Base-by-base conservation (phyloP, 2,888 invertebrate genomes). In the Chesias legatella region DNA sequence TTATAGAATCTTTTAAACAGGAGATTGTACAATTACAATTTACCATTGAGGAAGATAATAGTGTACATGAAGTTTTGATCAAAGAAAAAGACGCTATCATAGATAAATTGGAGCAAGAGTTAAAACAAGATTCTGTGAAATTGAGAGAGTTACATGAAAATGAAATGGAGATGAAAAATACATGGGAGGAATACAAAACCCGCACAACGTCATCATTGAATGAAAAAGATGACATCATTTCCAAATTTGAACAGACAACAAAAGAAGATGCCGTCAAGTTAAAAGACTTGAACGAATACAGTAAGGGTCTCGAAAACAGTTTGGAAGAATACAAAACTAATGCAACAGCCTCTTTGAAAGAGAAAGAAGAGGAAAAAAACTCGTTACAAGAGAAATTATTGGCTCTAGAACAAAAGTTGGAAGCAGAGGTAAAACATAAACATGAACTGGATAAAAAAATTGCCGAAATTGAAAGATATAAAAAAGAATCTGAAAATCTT, bases 1-100 rank as follows among this genome's bases (percentile, higher is more conserved):
- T 58, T 7, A 60, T 73, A 23, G 53, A 65, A 25, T 56, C 54
- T 4, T 44, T 73, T 27, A 60, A 67, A 48, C 63, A 60, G 43
- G 73, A 76, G 54, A 75, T 70, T 51, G 67, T 67, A 42, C 67
- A 72, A 10, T 42, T 77, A 43, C 71, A 67, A n/a, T 63, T 60
- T 42, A 56, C 60, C 1, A 63, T 74, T 28, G 66, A 76, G 56
- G 64, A 72, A 48, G 65, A 69, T 33, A 75, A 68, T 10, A 72
- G 57, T 41, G 72, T 52, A 23, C 66, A 70, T 47, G 73, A 72
- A 55, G 30, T 62, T 2, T 29, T 67, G 21, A 26, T 72, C 5
- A 72, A 69, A 53, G 74, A 73, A 41, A 77, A 77, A 42, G 66
- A 74, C 35, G 45, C 40, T 20, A 43, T 68, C 6, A 71, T 78